Evolutionary conservation across 2,113 vertebrate genomes (phyloP).

Genomic region (Platycercus adscitus): DNA sequence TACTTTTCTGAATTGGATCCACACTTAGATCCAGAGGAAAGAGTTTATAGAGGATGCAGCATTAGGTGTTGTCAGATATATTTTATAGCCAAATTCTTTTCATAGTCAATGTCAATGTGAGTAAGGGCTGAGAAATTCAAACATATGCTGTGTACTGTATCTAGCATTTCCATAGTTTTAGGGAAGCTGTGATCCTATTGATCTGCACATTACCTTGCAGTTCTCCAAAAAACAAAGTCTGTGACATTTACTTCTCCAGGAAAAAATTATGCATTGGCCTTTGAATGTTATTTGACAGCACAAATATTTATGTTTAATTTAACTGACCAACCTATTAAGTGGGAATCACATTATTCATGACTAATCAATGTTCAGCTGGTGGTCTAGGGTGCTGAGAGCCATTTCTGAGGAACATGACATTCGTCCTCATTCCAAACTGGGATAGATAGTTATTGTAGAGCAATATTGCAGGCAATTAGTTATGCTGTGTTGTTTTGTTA

Average conservation of each 20-base stretch:
- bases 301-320: slow-evolving; percentile 55
- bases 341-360: background rate
- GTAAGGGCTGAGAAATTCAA: slow-evolving; percentile 28
- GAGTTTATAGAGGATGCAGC: background rate
- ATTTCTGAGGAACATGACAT: background rate
- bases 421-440: background rate
- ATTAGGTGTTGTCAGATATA: background rate
- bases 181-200: slow-evolving; percentile 8
- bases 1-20: background rate
- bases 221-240: slow-evolving; percentile 11
- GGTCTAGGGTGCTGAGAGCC: background rate
- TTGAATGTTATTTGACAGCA: slow-evolving; percentile 43
- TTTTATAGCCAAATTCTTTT: slow-evolving; percentile 24
- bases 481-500: background rate
- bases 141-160: background rate
- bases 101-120: background rate
- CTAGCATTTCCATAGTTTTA: slow-evolving; percentile 7
- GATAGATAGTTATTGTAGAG: background rate
- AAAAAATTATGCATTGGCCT: slow-evolving; percentile 13
- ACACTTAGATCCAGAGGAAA: background rate
- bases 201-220: slow-evolving; percentile 10
- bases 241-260: slow-evolving; percentile 33
- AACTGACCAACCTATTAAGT: slow-evolving; percentile 13
- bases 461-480: background rate
- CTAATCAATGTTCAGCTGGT: slow-evolving; percentile 23